A percentile compares a stretch with the other conserved stretches of the same genome.
These are phyloP conservation scores for Hemichromis elongatus DNA, from an alignment of 2,113 vertebrate genomes.

Conservation along the genomic window DNA sequence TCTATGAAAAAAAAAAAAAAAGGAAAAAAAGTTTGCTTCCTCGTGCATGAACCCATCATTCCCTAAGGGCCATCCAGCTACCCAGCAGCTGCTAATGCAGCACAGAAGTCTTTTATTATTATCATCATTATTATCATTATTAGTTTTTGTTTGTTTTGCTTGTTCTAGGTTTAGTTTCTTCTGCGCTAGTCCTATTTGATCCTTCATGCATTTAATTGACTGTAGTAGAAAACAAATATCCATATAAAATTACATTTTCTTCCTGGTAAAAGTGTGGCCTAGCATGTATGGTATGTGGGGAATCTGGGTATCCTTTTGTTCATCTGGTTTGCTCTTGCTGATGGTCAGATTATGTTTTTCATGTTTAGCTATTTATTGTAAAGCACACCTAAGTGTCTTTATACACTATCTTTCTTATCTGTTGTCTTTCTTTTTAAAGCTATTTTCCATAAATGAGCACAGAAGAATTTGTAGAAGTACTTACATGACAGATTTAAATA, in stretches of 20 bases:
- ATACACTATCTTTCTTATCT: neutral
- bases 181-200: neutral
- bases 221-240: neutral
- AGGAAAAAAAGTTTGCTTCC: neutral
- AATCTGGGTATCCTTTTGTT: constrained; percentile 29
- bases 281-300: constrained; percentile 49
- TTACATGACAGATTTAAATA: constrained; percentile 4
- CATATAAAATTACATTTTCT: neutral
- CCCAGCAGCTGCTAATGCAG: constrained; percentile 48
- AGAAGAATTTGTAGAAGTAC: constrained; percentile 38
- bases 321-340: neutral
- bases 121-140: neutral
- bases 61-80: constrained; percentile 17
- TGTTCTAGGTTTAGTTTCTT: neutral
- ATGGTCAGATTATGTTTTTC: neutral
- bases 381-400: neutral
- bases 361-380: neutral
- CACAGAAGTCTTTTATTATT: neutral
- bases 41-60: constrained; percentile 33
- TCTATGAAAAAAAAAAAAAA: neutral
- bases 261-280: constrained; percentile 28
- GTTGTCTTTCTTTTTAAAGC: neutral
- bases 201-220: neutral
- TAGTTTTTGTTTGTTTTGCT: neutral
- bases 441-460: neutral